Base-by-base conservation (phyloP, 2,888 invertebrate species). In the Drosophila prolongata region DNA sequence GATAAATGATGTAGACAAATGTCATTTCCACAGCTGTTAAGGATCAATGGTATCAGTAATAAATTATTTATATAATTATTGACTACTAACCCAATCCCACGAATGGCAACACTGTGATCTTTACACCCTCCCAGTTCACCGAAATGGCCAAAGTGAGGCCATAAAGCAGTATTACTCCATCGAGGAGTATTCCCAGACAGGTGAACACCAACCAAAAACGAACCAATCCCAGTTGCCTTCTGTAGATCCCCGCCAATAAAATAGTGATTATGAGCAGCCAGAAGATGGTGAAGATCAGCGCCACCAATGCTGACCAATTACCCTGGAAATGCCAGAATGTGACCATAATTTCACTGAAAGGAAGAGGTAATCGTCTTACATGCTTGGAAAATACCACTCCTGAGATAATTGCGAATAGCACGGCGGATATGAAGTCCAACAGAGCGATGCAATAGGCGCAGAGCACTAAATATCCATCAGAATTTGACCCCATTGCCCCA, bases 371-470 rank as follows among this genome's bases (percentile, higher is more conserved):
- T 9, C 16, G 59, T 34, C 85, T 89, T 78, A 86, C 85, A 74
- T 76, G 50, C 46, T 73, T 61, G 11, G 44, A 19, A 57, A 75
- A 85, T 19, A 87, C 70, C 56, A 68, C 38, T 9, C 54, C 60
- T 8, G 89, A 87, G 61, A 87, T 75, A 42, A 55, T 14, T 46
- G 79, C 87, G 58, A 80, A 86, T 27, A 89, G 78, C 55, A 85
- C 3, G 8, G 80, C 79, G 13, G 89, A 89, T 10, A 81, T 27
- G 43, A 86, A 58, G 68, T 86, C 85, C 60, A 89, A 55, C 16
- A 73, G 5, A n/a, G 79, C 85, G 64, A 86, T 87, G 47, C 62
- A 69, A 70, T 86, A 86, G 74, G 89, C 82, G 64, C 89, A 89
- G 50, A 65, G 53, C 54, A 89, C 79, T 72, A 85, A 85, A 71